Evolutionary conservation across 2,888 invertebrate species (phyloP), one percentile per base, ranked within the genome.

Genomic region (Euphydryas editha): DNA sequence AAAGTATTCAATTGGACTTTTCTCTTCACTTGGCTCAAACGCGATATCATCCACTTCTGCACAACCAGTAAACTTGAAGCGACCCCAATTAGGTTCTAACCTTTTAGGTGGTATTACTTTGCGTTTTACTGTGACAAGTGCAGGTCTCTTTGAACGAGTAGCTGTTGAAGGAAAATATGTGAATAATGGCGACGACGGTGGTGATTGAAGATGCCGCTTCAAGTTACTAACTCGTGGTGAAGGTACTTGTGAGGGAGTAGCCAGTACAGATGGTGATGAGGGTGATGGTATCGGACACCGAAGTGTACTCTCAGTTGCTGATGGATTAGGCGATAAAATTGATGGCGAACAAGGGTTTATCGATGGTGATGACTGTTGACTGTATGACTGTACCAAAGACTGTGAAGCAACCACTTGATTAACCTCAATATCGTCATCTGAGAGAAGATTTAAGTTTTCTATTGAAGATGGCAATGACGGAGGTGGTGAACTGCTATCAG

Each of bases 401-500:
- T 24, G 46, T 10, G 30, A 47, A 47, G 59, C 59, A 59, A 59
- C 47, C n/a, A 59, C 47, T 59, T 47, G 36, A 59, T 47, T 59
- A 15, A 59, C 30, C 55, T 62, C 62, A 55, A 30, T 55, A 44
- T 62, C 46, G 44, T 62, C 62, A 55, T 56, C 62, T 21, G 63
- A 58, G 18, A 69, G 21, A 30, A 69, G 62, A 30, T 63, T 63
- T 24, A 67, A 49, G 37, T 67, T 63, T 59, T 63, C 57, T 51
- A 67, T 47, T 24, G 62, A 69, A 62, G 66, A 71, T 47, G 67
- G 67, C 60, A 69, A 57, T 62, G 69, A 64, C 51, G 64, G 64
- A 61, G 67, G 65, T 59, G 69, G 67, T 67, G 70, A 70, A 66
- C 69, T 67, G 46, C 65, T 65, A 60, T 67, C 65, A 44, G 65